Conservation (phyloP, 2,113 vertebrate genomes). For the Steatornis caripensis region DNA sequence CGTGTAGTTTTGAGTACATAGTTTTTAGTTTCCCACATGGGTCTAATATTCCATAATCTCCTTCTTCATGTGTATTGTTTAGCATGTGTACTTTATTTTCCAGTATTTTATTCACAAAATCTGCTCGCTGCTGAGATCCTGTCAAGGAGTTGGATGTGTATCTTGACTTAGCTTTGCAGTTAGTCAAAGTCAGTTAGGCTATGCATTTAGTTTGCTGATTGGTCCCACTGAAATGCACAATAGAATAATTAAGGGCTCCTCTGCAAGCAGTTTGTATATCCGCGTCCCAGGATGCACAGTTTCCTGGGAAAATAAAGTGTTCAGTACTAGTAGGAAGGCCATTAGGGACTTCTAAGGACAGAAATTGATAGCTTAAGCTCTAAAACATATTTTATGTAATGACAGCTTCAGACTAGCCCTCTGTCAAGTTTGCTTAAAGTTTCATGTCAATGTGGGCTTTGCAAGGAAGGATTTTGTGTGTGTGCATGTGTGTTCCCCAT, state of each 20-base stretch:
- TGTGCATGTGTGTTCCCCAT: background rate
- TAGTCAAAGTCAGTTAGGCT: background rate
- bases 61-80: background rate
- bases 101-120: background rate
- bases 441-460: background rate
- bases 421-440: background rate
- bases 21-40: background rate
- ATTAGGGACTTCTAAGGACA: background rate
- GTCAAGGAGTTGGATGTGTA: fast-evolving
- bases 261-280: background rate
- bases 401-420: background rate
- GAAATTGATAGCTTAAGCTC: background rate
- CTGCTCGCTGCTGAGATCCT: background rate
- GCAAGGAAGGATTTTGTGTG: background rate
- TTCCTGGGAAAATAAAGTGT: background rate
- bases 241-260: background rate
- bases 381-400: background rate
- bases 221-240: background rate
- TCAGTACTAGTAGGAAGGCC: background rate
- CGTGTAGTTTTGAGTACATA: background rate
- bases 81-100: background rate
- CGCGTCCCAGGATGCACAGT: background rate
- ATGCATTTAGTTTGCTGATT: background rate
- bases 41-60: background rate
- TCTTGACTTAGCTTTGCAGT: background rate